Evolutionary conservation across 2,888 invertebrate genomes (phyloP), one percentile per base, ranked within the genome.

Genomic region (Caenorhabditis panamensis): DNA sequence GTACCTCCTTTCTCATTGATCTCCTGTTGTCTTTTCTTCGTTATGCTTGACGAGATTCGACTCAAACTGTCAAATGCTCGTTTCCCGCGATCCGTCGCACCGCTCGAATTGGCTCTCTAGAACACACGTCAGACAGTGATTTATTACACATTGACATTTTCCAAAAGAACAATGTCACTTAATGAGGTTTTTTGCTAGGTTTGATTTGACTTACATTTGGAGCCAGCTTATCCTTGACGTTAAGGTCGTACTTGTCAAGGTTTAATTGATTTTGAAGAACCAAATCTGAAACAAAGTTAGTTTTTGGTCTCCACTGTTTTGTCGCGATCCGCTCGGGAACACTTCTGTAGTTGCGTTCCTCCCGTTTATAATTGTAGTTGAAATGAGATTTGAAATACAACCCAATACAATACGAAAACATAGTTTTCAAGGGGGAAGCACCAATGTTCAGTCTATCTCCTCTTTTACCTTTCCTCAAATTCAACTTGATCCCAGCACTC

Each of bases 161-260:
- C 9, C 31, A 31, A 31, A 49, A 58, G 16, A 58, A 20, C 64
- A n/a, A 72, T 64, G 71, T 56, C 62, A 71, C 56, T 49, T n/a
- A n/a, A n/a, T n/a, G n/a, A n/a, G n/a, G n/a, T n/a, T n/a, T n/a
- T n/a, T n/a, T n/a, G n/a, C n/a, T n/a, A n/a, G n/a, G n/a, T n/a
- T n/a, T n/a, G n/a, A n/a, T n/a, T n/a, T 47, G 20, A 79, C 79
- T 61, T 28, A 79, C 79, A 73, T 73, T 41, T 11, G 79, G 72
- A 47, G 41, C 56, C 49, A 79, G 72, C 22, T 79, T 79, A 18
- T 72, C 79, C 28, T 63, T 62, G 18, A 79, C 51, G 49, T 54
- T 66, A 20, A 53, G 37, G 31, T 79, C 79, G 41, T 73, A 68
- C 11, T 49, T 56, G 9, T 36, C 67, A 18, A 72, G 28, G 2